Conservation (phyloP, 2,888 invertebrate genomes). For the Epinotia ramella region DNA sequence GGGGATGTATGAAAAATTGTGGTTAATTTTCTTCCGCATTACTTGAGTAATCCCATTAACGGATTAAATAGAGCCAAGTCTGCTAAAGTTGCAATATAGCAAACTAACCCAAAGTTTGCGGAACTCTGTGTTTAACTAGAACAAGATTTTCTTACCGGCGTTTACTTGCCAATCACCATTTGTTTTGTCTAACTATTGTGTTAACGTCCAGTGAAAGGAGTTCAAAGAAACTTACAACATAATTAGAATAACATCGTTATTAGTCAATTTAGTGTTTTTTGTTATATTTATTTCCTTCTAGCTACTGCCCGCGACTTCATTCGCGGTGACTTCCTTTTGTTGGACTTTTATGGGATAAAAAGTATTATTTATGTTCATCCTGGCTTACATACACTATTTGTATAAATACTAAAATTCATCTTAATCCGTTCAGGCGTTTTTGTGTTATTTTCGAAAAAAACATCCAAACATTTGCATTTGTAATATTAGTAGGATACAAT, state of each 20-base stretch:
- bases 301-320: too few relatives aligned
- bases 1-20: not conserved
- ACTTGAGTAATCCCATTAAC: not conserved
- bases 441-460: too few relatives aligned
- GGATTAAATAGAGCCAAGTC: not conserved
- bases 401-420: too few relatives aligned
- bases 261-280: not conserved
- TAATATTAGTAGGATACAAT: too few relatives aligned
- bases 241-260: not conserved
- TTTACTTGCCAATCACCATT: conserved; percentile 6
- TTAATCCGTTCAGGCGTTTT: too few relatives aligned
- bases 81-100: conserved; percentile 10
- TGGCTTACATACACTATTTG: too few relatives aligned
- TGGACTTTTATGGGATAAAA: too few relatives aligned
- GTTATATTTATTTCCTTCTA: not conserved
- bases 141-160: not conserved
- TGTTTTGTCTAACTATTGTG: conserved; percentile 6
- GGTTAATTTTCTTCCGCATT: not conserved
- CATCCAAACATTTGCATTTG: too few relatives aligned
- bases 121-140: conserved; percentile 24
- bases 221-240: not conserved
- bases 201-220: conserved; percentile 22
- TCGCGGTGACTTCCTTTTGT: too few relatives aligned
- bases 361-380: too few relatives aligned
- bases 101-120: conserved; percentile 12